Evolutionary conservation across 2,113 vertebrate genomes (phyloP), one percentile per base, ranked within the genome.

Genomic region (Castor canadensis): DNA sequence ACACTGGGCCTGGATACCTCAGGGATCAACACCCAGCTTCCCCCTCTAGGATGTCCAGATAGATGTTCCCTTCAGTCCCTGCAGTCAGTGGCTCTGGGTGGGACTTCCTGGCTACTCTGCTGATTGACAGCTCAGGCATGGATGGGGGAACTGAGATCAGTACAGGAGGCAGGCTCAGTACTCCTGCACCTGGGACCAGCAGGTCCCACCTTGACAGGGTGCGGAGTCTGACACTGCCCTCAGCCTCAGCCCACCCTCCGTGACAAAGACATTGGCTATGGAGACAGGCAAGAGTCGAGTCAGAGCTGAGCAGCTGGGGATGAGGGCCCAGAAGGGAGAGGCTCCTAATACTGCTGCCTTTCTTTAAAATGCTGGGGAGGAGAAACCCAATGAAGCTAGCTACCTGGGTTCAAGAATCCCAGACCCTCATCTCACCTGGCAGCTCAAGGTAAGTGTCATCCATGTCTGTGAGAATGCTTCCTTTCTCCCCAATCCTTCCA

Each of bases 351-450:
- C 52, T 6, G 30, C 8, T 12, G 69, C 69, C 49, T 56, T 43
- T 52, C 35, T 16, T 8, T 47, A 35, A 52, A 58, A 47, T 6
- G 40, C 22, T 13, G 20, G 24, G 30, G 43, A 69, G 3, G 73
- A 83, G 24, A 75, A 19, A 52, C 69, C 43, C 73, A 45, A 0
- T 22, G 58, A 80, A n/a, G n/a, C n/a, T n/a, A 75, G 22, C 19
- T 40, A 19, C 22, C 28, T 3, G 35, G 66, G 43, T n/a, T 45
- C 5, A 10, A 56, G 80, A 64, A 75, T 56, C 62, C 43, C 60
- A 35, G 85, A 16, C 30, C 47, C 1, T 40, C 0, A 22, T 45
- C 2, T 52, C 38, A 4, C 54, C 0, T 43, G 60, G 1, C 47
- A 13, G 30, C 62, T 84, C 62, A 69, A 13, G 19, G 26, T 8